A percentile compares a stretch with the other conserved stretches of the same genome.
Conservation (phyloP, 1,140 invertebrate species). For the Prorops nasuta region DNA sequence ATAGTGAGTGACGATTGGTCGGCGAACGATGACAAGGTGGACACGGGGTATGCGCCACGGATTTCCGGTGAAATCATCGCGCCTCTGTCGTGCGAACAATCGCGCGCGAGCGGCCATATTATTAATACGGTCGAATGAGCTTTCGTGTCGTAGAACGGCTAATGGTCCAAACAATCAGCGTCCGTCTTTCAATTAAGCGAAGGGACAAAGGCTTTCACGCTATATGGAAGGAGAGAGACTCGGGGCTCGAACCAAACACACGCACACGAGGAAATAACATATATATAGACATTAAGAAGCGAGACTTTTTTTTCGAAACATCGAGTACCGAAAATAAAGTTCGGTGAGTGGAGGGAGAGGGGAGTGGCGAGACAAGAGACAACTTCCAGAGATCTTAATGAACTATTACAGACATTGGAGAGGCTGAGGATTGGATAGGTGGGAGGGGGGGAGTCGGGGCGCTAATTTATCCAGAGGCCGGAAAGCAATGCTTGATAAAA, state of each 20-base stretch:
- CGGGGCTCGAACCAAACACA: not conserved
- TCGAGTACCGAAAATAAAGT: not conserved
- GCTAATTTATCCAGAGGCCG: constrained; percentile 41
- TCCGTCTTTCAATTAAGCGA: too few species aligned
- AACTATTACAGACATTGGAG: too few species aligned
- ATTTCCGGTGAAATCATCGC: constrained; percentile 31
- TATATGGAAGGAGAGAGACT: not conserved
- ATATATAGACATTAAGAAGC: too few species aligned
- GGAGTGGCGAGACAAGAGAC: not conserved
- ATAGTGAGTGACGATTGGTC: constrained; percentile 2
- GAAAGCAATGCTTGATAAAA: constrained; percentile 38
- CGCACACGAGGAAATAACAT: not conserved
- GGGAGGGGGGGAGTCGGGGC: too few species aligned
- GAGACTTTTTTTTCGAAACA: too few species aligned
- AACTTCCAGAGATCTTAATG: not conserved
- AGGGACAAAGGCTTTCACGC: too few species aligned
- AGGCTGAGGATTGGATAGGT: too few species aligned
- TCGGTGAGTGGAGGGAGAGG: not conserved
- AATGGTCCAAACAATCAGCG: constrained; percentile 13
- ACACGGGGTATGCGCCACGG: constrained; percentile 17
- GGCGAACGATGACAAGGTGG: constrained; percentile 7
- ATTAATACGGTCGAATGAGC: constrained; percentile 26
- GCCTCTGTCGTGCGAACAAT: constrained; percentile 16
- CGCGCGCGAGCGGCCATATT: constrained; percentile 15
- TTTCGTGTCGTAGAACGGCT: constrained; percentile 20